Conservation (phyloP, 1,140 invertebrate species). For the Thalassaphorura encarpata region DNA sequence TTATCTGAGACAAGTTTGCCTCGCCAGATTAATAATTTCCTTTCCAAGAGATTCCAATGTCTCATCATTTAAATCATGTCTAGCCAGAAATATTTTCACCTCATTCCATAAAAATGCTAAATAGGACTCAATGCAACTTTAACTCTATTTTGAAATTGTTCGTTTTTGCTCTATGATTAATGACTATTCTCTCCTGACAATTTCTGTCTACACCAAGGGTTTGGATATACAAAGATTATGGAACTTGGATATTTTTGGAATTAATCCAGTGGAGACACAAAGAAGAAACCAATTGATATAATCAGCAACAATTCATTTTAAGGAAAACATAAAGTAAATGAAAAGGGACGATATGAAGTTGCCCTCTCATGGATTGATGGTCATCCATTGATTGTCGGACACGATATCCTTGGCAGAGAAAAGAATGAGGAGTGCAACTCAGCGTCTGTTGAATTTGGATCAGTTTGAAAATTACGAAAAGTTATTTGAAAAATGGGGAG, state of each 20-base stretch:
- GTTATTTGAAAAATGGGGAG: conserved; percentile 35
- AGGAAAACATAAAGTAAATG: conserved; percentile 30
- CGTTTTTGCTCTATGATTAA: too few species aligned
- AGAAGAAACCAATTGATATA: conserved; percentile 26
- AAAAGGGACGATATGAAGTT: conserved; percentile 34
- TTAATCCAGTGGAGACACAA: conserved; percentile 35
- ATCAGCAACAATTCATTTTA: conserved; percentile 31
- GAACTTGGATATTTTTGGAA: conserved; percentile 36
- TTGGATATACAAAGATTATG: too few species aligned
- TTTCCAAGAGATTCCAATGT: too few species aligned
- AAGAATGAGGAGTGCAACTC: conserved; percentile 22
- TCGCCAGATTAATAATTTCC: too few species aligned
- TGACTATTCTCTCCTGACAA: too few species aligned
- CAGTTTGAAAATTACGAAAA: conserved; percentile 33
- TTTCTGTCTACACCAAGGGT: too few species aligned
- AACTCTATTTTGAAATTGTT: too few species aligned
- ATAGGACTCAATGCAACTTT: too few species aligned
- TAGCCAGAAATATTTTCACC: too few species aligned
- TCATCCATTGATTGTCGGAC: conserved; percentile 27
- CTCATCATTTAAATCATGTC: too few species aligned
- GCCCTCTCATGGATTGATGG: conserved; percentile 34
- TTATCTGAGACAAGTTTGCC: too few species aligned
- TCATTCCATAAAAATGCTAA: too few species aligned
- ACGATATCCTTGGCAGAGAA: conserved; percentile 27
- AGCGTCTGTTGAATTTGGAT: conserved; percentile 29